Base-by-base conservation (phyloP, 2,888 invertebrate genomes). In the Antheraea yamamai region DNA sequence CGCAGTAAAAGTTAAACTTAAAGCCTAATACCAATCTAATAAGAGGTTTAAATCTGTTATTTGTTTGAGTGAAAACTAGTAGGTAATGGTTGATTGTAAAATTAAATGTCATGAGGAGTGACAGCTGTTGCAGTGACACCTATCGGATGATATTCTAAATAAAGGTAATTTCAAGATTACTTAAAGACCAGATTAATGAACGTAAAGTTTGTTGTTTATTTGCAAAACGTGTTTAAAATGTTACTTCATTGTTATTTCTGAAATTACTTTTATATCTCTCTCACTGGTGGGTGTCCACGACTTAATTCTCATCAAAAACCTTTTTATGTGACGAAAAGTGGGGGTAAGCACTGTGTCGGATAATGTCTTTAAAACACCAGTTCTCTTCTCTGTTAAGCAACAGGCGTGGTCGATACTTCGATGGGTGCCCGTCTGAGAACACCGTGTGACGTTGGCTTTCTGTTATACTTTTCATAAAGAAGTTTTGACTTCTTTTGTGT, bases 71-170 rank as follows among this genome's bases (percentile, higher is more conserved):
- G 68, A 70, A 70, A 75, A 76, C 70, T 74, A 7, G 18, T 14
- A 7, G 75, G 80, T 76, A 77, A 70, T n/a, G 58, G 35, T 73
- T 58, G 26, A 68, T 26, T 18, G 78, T 81, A 80, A 85, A 88
- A 84, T 87, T 86, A 91, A 93, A 92, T 92, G 92, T 91, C 91
- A 90, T 84, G 85, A 83, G 83, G 84, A 86, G 88, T 90, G 89
- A 88, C 88, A 89, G 89, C 87, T 87, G 88, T 87, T 87, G 86
- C 81, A 83, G 85, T 83, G 90, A 89, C 91, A 91, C 89, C 91
- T 89, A 89, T 83, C 83, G 85, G 83, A 82, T 79, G 74, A 58
- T 58, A n/a, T 58, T 58, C 7, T 3, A 58, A n/a, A 58, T 52
- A 52, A 52, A 16, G 18, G 18, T 18, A 52, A 18, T 52, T 4